Conservation (phyloP, 2,113 vertebrate species). For the Silurus meridionalis region DNA sequence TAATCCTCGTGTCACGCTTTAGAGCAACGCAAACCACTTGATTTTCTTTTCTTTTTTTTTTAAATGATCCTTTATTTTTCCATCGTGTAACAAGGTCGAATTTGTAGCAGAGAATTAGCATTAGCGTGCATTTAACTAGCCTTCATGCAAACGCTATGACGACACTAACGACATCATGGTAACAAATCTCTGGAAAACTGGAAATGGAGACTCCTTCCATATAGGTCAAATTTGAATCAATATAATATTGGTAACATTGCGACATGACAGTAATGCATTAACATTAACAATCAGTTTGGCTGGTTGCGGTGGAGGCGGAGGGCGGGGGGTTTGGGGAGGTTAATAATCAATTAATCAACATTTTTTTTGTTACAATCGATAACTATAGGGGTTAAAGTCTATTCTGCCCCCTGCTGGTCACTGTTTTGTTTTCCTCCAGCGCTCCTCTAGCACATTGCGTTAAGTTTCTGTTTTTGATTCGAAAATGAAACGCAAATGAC, state of each 20-base stretch:
- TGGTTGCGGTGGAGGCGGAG: too few species aligned
- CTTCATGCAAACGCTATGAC: neutral
- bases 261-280: neutral
- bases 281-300: too few species aligned
- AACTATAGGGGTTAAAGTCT: neutral
- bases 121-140: neutral
- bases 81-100: too few species aligned
- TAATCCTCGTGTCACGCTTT: neutral
- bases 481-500: too few species aligned
- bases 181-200: neutral
- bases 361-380: neutral
- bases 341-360: neutral
- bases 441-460: neutral
- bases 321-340: too few species aligned
- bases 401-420: slow-evolving; percentile 4
- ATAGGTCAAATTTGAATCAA: neutral
- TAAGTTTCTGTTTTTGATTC: too few species aligned
- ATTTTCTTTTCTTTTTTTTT: neutral
- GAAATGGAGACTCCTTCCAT: neutral
- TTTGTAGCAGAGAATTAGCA: neutral
- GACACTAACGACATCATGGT: neutral
- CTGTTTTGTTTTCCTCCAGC: neutral
- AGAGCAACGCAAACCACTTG: neutral
- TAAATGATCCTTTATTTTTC: neutral
- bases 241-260: neutral